A percentile compares a stretch with the other conserved stretches of the same genome.
Evolutionary conservation across 2,113 vertebrate genomes (phyloP).

Genomic region (Isurus oxyrinchus): DNA sequence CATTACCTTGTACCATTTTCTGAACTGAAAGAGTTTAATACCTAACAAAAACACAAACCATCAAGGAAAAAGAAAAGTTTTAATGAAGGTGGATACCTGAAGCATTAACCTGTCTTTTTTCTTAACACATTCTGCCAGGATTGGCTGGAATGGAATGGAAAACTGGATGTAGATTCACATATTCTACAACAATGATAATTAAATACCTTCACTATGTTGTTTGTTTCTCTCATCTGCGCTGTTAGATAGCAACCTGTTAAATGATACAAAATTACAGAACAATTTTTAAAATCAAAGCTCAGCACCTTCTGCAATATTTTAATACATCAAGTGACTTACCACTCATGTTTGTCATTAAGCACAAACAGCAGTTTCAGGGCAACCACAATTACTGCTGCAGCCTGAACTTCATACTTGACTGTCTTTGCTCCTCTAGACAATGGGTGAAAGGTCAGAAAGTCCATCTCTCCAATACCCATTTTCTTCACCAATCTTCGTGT

Average conservation of each 20-base stretch:
- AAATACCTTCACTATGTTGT: constrained; percentile 6
- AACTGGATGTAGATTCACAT: background rate
- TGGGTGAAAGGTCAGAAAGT: constrained; percentile 61
- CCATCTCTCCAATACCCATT: constrained; percentile 51
- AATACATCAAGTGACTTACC: constrained; percentile 66
- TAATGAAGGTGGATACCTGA: background rate
- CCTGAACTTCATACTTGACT: constrained; percentile 71
- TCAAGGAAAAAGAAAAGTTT: background rate
- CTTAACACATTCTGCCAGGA: background rate
- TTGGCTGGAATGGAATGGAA: background rate
- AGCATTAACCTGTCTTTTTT: background rate
- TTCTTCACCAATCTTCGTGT: constrained; percentile 62
- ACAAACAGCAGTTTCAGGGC: constrained; percentile 78
- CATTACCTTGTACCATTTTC: constrained; percentile 64
- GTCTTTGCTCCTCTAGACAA: constrained; percentile 45
- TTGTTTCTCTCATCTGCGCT: constrained; percentile 13
- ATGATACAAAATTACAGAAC: constrained; percentile 7
- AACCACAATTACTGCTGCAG: constrained; percentile 70
- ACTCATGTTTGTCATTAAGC: constrained; percentile 75
- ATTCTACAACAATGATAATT: background rate
- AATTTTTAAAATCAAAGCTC: background rate
- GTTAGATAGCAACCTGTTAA: constrained; percentile 28
- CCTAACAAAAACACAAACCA: constrained; percentile 18
- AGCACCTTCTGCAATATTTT: constrained; percentile 46
- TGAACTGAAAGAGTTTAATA: constrained; percentile 54